Evolutionary conservation across 2,888 invertebrate genomes (phyloP), one percentile per base, ranked within the genome.

Genomic region (Chouioia cunea): DNA sequence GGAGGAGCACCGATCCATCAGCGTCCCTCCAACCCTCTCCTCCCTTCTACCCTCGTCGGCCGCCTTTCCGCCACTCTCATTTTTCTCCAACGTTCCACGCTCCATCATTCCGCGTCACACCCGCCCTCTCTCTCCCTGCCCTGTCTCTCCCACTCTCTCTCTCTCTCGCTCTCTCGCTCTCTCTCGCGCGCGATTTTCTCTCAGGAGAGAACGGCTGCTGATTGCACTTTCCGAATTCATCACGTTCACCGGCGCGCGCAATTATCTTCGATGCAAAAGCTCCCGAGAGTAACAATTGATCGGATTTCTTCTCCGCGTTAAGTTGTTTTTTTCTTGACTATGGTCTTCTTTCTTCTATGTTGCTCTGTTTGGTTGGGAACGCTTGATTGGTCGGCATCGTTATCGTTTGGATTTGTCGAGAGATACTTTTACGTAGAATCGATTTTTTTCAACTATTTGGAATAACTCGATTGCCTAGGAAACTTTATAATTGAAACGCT

Each of bases 31-130:
- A 82, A 83, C 83, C 83, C 82, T 36, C 36, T 36, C 36, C 27
- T 27, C 27, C 6, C 27, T 27, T 27, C 27, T 27, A 2, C 27
- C 27, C 27, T 12, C 36, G 36, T 36, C 36, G 83, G 82, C 67
- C 82, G 81, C 63, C 82, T 84, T 84, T 84, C 85, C 84, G 85
- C 83, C 85, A 84, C 85, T 84, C 85, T 85, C 85, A 85, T 85
- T 85, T 85, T 85, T 85, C 85, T 85, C 84, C 78, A 36, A 79
- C 83, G 84, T 81, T 83, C 85, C 83, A 82, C 83, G 84, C 84
- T 85, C 83, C 85, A 84, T 84, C 83, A 84, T 84, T 83, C 83
- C 82, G 83, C 83, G 83, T 83, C 84, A 82, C 83, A 82, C 82
- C 82, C 84, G 82, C 84, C 85, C 84, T 83, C 85, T 82, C 83